Evolutionary conservation across 2,113 vertebrate genomes (phyloP), one percentile per base, ranked within the genome.

Genomic region (Labrus mixtus): DNA sequence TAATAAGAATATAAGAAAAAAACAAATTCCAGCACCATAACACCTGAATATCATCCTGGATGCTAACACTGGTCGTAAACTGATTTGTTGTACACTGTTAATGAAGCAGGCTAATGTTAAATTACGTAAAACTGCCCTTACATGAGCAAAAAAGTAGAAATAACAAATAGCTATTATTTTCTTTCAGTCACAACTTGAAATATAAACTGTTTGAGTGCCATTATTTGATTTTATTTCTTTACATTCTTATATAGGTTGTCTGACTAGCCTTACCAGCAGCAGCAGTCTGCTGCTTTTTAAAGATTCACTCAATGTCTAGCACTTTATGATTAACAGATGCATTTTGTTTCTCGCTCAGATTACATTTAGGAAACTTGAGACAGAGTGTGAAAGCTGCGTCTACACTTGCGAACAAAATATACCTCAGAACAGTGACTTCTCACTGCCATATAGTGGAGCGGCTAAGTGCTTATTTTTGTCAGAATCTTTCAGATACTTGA

Each of bases 381-480:
- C 48, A 56, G 73, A 48, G 82, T 78, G 50, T 76, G 72, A 73
- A 83, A 78, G 64, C 74, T 64, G 76, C 17, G 20, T 84, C 79
- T 70, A 79, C 82, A 79, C 68, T 62, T 81, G 81, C 51, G 73
- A 89, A 77, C 81, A 86, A 83, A 91, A 89, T 88, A 91, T 94
- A 93, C 92, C 93, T 94, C 93, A 92, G 66, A 79, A 87, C 71
- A 81, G 78, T 85, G 82, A 93, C 77, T 76, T 88, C 56, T 93
- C 86, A 91, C 89, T 92, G 92, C 90, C 83, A 88, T n/a, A n/a
- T n/a, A n/a, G n/a, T n/a, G n/a, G n/a, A n/a, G n/a, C n/a, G n/a
- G n/a, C n/a, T n/a, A n/a, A n/a, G n/a, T n/a, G n/a, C n/a, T n/a
- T n/a, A n/a, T n/a, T n/a, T n/a, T n/a, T n/a, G n/a, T n/a, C n/a